Conservation (phyloP, 2,113 vertebrate genomes). For the Thomomys bottae region DNA sequence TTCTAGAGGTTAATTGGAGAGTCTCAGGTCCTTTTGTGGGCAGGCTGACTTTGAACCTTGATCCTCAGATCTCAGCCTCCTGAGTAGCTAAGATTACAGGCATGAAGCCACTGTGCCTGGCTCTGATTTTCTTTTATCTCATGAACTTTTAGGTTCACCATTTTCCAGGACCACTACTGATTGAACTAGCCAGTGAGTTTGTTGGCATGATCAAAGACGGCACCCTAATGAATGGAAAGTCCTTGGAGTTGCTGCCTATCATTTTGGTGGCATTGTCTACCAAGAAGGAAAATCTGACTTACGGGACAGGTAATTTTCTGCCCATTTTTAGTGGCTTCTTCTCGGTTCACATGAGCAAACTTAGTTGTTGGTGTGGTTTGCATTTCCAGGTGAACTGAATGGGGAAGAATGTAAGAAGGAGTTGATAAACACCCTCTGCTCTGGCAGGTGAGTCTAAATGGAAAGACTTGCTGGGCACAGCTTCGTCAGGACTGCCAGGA, state of each 20-base stretch:
- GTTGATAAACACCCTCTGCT: conserved; percentile 95
- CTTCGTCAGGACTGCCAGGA: not conserved
- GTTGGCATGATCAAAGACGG: conserved; percentile 91
- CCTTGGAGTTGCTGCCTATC: conserved; percentile 95
- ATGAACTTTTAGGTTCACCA: conserved; percentile 86
- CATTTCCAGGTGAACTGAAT: conserved; percentile 90
- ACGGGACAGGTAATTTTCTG: conserved; percentile 92
- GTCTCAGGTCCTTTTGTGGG: too few species aligned
- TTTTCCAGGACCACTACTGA: conserved; percentile 87
- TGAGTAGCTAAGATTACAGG: too few species aligned
- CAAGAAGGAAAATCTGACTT: conserved; percentile 88
- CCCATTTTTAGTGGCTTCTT: not conserved
- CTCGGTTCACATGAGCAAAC: not conserved
- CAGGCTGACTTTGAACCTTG: too few species aligned
- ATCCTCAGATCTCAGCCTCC: too few species aligned
- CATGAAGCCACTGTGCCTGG: not conserved
- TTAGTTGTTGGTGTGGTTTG: conserved; percentile 45
- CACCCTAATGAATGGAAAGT: conserved; percentile 91
- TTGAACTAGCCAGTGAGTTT: conserved; percentile 90
- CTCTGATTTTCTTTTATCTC: conserved; percentile 29
- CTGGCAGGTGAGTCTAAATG: conserved; percentile 90
- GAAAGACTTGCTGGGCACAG: too few species aligned
- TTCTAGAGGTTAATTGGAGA: too few species aligned
- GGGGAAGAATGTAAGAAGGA: conserved; percentile 97
- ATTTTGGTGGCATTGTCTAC: conserved; percentile 91